Base-by-base conservation (phyloP, 2,113 vertebrate genomes). In the Sebastes fasciatus region DNA sequence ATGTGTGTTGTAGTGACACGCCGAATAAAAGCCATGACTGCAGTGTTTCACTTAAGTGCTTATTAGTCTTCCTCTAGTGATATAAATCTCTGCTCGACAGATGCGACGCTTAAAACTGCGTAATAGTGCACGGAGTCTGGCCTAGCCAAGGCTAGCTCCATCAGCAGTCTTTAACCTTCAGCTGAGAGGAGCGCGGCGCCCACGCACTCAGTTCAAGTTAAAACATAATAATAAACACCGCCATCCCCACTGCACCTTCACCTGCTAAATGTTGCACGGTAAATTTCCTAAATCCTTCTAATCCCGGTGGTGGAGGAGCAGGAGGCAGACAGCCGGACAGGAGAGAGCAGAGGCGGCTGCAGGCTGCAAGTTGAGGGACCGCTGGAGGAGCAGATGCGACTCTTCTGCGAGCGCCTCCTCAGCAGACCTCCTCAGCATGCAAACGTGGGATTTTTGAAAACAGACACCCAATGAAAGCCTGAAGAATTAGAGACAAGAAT, bases 151-250 rank as follows among this genome's bases (percentile, higher is more conserved):
- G 85, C 86, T 92, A 94, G 91, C 93, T 90, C 88, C 87, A 88
- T 90, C 89, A 84, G 79, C 88, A 85, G 43, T 88, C 90, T 93
- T 86, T 94, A 94, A 94, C 93, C 93, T 94, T 94, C 93, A 94
- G 86, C 86, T 80, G 91, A 85, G 26, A 21, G 74, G 74, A 86
- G 85, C 87, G 83, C 85, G 57, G 12, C 79, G 55, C 68, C 67
- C 10, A 52, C 74, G 69, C 82, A 43, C 61, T 74, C 73, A 79
- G 73, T 73, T 74, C 81, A 91, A 90, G 83, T 93, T 75, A 60
- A n/a, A 40, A 42, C 43, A 52, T 12, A 34, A 55, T 26, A 62
- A 48, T 6, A 61, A 45, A 16, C 12, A 69, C 43, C 34, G 26
- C 43, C 60, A 62, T 80, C 79, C 57, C 82, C 60, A 5, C 16